Base-by-base conservation (phyloP, 2,888 invertebrate species). In the Tryphoninae sp. region DNA sequence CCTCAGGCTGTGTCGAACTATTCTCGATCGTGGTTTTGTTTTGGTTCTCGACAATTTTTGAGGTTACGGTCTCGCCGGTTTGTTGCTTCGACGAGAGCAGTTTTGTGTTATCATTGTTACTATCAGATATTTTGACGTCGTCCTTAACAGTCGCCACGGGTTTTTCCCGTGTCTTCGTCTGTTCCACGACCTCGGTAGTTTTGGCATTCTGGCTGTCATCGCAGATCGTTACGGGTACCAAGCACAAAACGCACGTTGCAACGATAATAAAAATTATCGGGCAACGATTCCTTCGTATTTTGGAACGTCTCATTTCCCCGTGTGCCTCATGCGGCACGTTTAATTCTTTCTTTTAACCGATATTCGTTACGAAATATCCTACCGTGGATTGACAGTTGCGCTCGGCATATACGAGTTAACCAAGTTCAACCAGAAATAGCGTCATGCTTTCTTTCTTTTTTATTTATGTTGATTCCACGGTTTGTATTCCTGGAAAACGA, bases 251-350 rank as follows among this genome's bases (percentile, higher is more conserved):
- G 40, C 78, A 82, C 71, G 75, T 72, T 76, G 82, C 75, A 62
- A 77, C 64, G 64, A 81, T 55, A 42, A 76, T n/a, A 40, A 79
- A 19, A 67, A 73, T 65, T 23, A 67, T 53, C 53, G 55, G 67
- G 45, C 45, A 42, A 67, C 72, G 75, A 82, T 75, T 76, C 67
- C 67, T 75, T 72, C 11, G 82, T 79, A 82, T 82, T 58, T 76
- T 82, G 79, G 72, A 75, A 82, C 23, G 45, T 51, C n/a, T 79
- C 53, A 79, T 78, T 75, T 79, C 58, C 42, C 67, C 51, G 68
- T 45, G 26, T 26, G 61, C 64, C 61, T 49, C 82, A 82, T 79
- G 19, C 72, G 76, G 59, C 33, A 3, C 58, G 42, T 45, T 49
- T 73, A 73, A n/a, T 78, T 62, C 16, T 58, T 40, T 65, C 7